A percentile compares a stretch with the other conserved stretches of the same genome.
Evolutionary conservation across 1,140 invertebrate genomes (phyloP).

Genomic region (Zophobas morio): DNA sequence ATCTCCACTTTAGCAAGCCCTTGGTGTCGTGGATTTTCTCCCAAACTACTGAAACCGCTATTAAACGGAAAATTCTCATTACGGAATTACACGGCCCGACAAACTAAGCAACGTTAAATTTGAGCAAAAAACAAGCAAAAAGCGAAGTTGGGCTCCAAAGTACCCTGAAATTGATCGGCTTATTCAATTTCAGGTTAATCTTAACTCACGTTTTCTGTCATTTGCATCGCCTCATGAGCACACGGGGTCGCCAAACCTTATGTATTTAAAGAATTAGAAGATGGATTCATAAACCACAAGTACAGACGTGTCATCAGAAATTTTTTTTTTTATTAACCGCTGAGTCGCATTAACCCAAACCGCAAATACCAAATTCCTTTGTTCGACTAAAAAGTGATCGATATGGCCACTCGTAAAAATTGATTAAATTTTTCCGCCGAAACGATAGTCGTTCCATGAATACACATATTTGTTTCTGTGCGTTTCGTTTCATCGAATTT

Average conservation of each 20-base stretch:
- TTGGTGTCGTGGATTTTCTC: conserved; percentile 11
- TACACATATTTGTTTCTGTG: conserved; percentile 6
- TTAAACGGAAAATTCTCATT: conserved; percentile 9
- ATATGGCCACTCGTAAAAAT: conserved; percentile 13
- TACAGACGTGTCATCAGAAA: no score
- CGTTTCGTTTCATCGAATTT: background rate
- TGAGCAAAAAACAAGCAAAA: background rate
- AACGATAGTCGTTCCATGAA: background rate
- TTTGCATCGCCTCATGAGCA: no score
- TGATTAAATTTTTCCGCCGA: conserved; percentile 1
- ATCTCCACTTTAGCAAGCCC: conserved; percentile 19
- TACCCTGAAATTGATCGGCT: no score
- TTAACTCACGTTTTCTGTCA: no score
- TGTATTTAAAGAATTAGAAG: no score
- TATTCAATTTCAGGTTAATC: no score
- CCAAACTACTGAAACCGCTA: background rate
- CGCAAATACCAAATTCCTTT: background rate
- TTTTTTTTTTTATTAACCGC: background rate
- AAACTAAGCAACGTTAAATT: background rate
- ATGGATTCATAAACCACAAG: no score
- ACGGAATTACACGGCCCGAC: background rate
- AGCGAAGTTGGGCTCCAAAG: background rate
- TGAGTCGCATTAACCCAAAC: background rate
- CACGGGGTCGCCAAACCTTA: no score
- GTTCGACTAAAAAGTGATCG: background rate